Conservation (phyloP, 2,797 vertebrate species). For the Picus viridis region DNA sequence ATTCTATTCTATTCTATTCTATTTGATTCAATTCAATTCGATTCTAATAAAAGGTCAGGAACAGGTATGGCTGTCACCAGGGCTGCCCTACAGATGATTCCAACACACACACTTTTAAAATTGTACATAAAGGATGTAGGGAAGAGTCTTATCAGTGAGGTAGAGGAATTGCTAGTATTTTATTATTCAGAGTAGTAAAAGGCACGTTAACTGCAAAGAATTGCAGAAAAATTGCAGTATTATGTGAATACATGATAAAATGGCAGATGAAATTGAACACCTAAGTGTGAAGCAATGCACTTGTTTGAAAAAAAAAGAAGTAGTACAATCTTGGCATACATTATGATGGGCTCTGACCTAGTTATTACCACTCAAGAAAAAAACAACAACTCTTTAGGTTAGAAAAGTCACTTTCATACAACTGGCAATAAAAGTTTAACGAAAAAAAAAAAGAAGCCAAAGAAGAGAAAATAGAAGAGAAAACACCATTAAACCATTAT, state of each 20-base stretch:
- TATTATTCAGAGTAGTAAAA: neutral
- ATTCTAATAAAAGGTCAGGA: neutral
- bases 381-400: neutral
- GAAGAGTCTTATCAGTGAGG: neutral
- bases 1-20: too few relatives aligned
- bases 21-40: too few relatives aligned
- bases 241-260: neutral
- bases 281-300: neutral
- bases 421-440: neutral
- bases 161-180: neutral
- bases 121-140: neutral
- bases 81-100: neutral
- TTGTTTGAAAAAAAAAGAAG: neutral
- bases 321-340: neutral
- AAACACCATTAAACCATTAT: neutral
- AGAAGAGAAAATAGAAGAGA: neutral
- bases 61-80: fast-evolving
- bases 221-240: neutral
- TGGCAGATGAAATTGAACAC: neutral
- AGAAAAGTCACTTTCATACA: conserved; percentile 7
- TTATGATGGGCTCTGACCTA: neutral
- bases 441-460: neutral
- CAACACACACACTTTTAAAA: neutral
- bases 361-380: neutral
- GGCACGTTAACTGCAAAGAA: neutral